These are phyloP conservation scores for Tribolium freemani DNA, from an alignment of 2,888 invertebrate species.

Conservation along the genomic window DNA sequence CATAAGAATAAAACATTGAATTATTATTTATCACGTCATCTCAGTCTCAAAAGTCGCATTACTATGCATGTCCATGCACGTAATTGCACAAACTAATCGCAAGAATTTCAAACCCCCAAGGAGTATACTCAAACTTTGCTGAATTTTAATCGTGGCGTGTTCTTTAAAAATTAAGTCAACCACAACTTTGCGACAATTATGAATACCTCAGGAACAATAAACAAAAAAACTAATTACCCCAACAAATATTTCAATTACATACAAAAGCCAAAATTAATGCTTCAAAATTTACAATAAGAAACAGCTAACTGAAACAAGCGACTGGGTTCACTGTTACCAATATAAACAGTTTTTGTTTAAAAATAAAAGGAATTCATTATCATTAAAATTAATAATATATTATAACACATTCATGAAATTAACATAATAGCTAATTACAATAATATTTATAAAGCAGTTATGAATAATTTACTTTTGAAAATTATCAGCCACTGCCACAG, in stretches of 20 bases:
- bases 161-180: not conserved
- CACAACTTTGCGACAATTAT: not conserved
- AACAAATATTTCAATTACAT: not conserved
- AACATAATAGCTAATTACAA: not conserved
- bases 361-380: not conserved
- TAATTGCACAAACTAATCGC: not conserved
- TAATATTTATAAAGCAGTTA: not conserved
- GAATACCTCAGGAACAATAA: not conserved
- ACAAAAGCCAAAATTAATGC: not conserved
- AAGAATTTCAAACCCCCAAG: not conserved
- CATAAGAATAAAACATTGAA: constrained; percentile 12
- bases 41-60: not conserved
- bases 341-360: not conserved
- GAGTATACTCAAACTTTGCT: not conserved
- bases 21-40: constrained; percentile 1
- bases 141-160: not conserved
- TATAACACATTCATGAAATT: not conserved
- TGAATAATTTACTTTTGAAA: not conserved
- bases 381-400: not conserved
- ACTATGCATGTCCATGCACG: not conserved
- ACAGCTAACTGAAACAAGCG: too few relatives aligned
- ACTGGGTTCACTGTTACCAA: too few relatives aligned
- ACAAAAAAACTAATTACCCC: not conserved
- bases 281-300: too few relatives aligned
- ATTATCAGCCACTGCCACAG: not conserved